A percentile compares a stretch with the other conserved stretches of the same genome.
Evolutionary conservation across 2,888 invertebrate species (phyloP).

Genomic region (Poecilus cupreus): DNA sequence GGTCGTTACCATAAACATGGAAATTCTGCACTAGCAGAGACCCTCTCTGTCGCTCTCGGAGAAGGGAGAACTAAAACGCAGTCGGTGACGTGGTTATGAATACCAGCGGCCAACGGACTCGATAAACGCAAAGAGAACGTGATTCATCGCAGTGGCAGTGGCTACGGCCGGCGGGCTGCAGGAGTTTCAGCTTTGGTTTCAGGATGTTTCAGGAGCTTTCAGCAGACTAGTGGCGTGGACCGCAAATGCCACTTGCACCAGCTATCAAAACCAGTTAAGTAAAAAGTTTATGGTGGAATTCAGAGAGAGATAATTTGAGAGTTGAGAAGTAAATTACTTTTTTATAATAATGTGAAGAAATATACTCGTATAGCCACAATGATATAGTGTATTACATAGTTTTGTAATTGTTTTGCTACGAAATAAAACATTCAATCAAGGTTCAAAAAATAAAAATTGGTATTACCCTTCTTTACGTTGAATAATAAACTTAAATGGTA

Average conservation of each 20-base stretch:
- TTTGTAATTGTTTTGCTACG: too few species aligned
- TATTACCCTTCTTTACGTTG: too few species aligned
- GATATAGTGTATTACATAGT: too few species aligned
- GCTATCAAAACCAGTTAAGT: neutral
- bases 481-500: too few species aligned
- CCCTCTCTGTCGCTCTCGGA: too few species aligned
- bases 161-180: neutral
- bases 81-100: constrained; percentile 14
- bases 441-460: too few species aligned
- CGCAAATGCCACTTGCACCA: constrained; percentile 13
- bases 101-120: neutral
- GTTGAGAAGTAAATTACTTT: too few species aligned
- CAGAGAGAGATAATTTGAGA: neutral
- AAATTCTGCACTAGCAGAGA: constrained; percentile 8
- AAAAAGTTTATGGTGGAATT: neutral
- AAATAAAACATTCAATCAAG: too few species aligned
- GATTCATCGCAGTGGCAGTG: neutral
- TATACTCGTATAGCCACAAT: too few species aligned
- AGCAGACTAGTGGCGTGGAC: neutral
- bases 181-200: neutral
- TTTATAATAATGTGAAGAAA: too few species aligned
- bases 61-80: too few species aligned
- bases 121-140: constrained; percentile 1
- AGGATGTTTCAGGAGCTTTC: neutral
- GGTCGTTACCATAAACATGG: constrained; percentile 41